phyloP scores from a whole-genome alignment of 1,140 invertebrate genomes.

The Aphidius gifuensis region DNA sequence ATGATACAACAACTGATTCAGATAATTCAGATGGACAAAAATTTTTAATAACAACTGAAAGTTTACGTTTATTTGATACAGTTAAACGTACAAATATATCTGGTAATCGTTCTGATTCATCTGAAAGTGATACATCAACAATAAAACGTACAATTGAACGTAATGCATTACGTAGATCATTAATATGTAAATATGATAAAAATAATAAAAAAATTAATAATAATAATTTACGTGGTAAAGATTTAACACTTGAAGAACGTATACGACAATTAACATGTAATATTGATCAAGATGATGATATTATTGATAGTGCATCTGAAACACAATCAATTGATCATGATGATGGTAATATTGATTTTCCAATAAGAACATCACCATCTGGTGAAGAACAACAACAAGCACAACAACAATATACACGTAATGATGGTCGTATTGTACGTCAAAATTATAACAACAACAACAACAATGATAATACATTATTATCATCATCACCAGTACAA shows the following conservation, averaged over 20 bases:
- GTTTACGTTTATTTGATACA: slow-evolving; percentile 63
- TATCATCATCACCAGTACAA: slow-evolving; percentile 16
- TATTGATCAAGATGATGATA: slow-evolving; percentile 64
- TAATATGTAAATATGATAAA: slow-evolving; percentile 63
- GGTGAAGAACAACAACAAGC: slow-evolving; percentile 45
- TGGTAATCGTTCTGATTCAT: slow-evolving; percentile 44
- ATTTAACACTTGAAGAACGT: slow-evolving; percentile 69
- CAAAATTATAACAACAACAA: slow-evolving; percentile 9
- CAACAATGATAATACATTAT: slow-evolving; percentile 19
- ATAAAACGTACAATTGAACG: slow-evolving; percentile 68
- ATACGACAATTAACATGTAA: slow-evolving; percentile 79
- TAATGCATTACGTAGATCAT: slow-evolving; percentile 67
- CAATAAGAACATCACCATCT: slow-evolving; percentile 39
- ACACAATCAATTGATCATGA: slow-evolving; percentile 23
- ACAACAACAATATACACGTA: slow-evolving; percentile 11
- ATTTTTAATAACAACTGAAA: slow-evolving; percentile 64
- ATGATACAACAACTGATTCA: slow-evolving; percentile 31
- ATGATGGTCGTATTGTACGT: slow-evolving; percentile 4
- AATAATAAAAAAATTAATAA: slow-evolving; percentile 47
- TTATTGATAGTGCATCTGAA: slow-evolving; percentile 24
- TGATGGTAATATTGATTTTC: slow-evolving; percentile 26
- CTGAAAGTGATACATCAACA: slow-evolving; percentile 58
- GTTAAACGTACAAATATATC: slow-evolving; percentile 59
- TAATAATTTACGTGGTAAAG: slow-evolving; percentile 50
- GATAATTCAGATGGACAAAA: slow-evolving; percentile 48